Conservation (phyloP, 2,113 vertebrate genomes). For the Plotosus lineatus region DNA sequence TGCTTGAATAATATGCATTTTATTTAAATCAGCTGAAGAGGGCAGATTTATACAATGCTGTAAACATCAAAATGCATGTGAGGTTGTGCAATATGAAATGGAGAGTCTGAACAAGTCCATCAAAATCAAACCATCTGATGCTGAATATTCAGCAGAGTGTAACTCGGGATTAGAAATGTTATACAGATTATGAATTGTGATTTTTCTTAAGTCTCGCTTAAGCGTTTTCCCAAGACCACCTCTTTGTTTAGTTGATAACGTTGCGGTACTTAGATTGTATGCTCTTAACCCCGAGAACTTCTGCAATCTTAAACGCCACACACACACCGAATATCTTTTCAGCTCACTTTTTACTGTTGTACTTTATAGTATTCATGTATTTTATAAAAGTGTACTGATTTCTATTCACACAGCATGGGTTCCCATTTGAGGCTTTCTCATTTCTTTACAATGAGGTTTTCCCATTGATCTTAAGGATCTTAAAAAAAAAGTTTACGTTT, state of each 20-base stretch:
- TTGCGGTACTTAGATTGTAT: neutral
- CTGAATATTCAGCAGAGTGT: neutral
- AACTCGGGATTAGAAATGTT: neutral
- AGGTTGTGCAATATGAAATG: neutral
- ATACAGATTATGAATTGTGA: neutral
- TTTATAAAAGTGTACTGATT: neutral
- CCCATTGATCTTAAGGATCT: neutral
- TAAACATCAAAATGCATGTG: neutral
- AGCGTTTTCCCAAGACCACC: neutral
- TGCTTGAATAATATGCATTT: constrained; percentile 39
- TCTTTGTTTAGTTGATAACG: neutral
- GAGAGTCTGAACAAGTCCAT: neutral
- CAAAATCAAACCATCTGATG: neutral
- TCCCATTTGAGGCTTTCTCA: neutral
- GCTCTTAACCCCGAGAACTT: neutral
- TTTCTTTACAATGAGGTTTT: neutral
- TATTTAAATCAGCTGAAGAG: constrained; percentile 45
- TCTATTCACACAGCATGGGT: neutral
- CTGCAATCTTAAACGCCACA: neutral
- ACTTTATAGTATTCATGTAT: neutral
- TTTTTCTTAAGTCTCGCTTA: neutral
- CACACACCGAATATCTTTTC: neutral
- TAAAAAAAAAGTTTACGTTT: neutral
- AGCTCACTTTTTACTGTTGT: neutral
- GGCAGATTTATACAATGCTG: neutral